Evolutionary conservation across 2,113 vertebrate species (phyloP).

Genomic region (Ploceus nigricollis): DNA sequence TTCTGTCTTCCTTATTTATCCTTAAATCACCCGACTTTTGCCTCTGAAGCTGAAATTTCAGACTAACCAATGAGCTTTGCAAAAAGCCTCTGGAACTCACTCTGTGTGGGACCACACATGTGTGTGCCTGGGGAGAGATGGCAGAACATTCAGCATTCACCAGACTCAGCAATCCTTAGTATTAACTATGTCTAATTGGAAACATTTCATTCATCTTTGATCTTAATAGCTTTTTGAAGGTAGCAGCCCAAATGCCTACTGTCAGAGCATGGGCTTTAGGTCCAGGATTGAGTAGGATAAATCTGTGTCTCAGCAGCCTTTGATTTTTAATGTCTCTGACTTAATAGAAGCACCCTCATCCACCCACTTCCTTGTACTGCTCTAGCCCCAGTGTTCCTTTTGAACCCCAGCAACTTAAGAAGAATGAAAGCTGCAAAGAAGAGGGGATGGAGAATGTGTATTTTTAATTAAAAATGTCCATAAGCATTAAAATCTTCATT

Average conservation of each 20-base stretch:
- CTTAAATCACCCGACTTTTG: not conserved
- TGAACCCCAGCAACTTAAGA: not conserved
- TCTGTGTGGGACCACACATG: not conserved
- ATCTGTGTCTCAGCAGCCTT: slow-evolving; percentile 22
- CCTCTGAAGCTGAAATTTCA: not conserved
- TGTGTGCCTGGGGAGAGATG: not conserved
- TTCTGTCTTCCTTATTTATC: not conserved
- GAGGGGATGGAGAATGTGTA: not conserved
- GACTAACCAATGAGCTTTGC: not conserved
- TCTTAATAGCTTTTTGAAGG: slow-evolving; percentile 51
- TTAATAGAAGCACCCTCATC: not conserved
- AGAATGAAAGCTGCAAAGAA: not conserved
- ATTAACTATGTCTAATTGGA: slow-evolving; percentile 29
- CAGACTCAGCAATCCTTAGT: not conserved
- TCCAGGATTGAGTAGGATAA: slow-evolving; percentile 18
- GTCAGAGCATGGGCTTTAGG: not conserved
- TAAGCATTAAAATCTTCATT: slow-evolving; percentile 9
- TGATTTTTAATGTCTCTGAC: slow-evolving; percentile 39
- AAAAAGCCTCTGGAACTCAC: not conserved
- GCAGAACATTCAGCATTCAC: not conserved
- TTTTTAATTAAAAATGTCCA: slow-evolving; percentile 46
- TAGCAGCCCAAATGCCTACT: not conserved
- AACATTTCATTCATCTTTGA: slow-evolving; percentile 59
- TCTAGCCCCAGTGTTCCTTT: not conserved
- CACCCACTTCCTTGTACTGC: not conserved